phyloP scores from a whole-genome alignment of 2,797 vertebrate genomes.

The Telmatherina bonti region DNA sequence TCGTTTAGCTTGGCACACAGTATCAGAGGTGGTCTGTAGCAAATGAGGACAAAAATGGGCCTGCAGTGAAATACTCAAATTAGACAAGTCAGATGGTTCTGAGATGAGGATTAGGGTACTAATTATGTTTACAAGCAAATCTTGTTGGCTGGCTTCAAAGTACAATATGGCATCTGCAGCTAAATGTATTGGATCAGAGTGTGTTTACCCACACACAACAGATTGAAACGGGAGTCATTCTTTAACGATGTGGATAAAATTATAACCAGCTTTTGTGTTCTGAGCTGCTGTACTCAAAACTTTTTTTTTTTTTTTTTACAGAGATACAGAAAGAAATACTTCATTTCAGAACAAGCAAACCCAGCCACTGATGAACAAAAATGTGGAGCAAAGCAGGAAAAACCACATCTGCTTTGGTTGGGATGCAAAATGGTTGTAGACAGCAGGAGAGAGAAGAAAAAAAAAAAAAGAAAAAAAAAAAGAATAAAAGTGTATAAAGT shows the following conservation, averaged over 20 bases:
- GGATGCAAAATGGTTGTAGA: not conserved
- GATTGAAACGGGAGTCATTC: conserved; percentile 10
- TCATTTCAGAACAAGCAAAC: not conserved
- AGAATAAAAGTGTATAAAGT: not conserved
- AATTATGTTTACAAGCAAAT: conserved; percentile 28
- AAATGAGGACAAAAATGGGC: not conserved
- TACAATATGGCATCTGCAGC: conserved; percentile 4
- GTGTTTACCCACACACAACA: conserved; percentile 10
- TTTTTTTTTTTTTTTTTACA: not conserved
- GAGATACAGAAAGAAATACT: not conserved
- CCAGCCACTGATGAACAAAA: not conserved
- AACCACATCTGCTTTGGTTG: not conserved
- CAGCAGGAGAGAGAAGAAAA: not conserved
- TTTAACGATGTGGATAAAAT: not conserved
- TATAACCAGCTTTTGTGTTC: conserved; percentile 2
- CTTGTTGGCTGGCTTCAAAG: not conserved
- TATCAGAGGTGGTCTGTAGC: not conserved
- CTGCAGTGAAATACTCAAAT: conserved; percentile 17
- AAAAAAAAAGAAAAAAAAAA: not conserved
- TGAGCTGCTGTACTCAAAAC: not conserved
- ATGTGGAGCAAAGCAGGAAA: not conserved
- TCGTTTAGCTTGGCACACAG: not conserved
- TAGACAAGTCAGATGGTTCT: conserved; percentile 7
- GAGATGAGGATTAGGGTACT: not conserved
- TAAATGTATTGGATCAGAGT: conserved; percentile 2